A percentile compares a stretch with the other conserved stretches of the same genome.
These are phyloP conservation scores for Harpegnathos saltator DNA, from an alignment of 1,140 invertebrate species.

Conservation along the genomic window DNA sequence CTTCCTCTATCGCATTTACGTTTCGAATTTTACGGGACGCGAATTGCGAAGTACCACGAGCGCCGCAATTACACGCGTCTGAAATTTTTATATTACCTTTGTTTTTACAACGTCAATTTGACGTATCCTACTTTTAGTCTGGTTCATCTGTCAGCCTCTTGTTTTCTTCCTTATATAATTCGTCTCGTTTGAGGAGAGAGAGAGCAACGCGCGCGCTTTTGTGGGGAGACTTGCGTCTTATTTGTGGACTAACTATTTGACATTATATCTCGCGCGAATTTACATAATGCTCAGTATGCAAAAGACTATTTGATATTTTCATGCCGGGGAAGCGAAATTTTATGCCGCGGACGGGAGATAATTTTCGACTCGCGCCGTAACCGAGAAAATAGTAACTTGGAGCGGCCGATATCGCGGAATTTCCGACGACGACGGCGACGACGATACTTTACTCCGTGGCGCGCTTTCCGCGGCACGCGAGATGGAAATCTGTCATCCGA, in stretches of 20 bases:
- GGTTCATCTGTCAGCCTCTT: not conserved
- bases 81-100: constrained; percentile 1
- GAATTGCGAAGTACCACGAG: not conserved
- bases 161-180: not conserved
- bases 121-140: too few relatives aligned
- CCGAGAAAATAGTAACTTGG: constrained; percentile 43
- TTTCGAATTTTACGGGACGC: constrained; percentile 1
- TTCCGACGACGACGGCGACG: too few relatives aligned
- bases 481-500: too few relatives aligned
- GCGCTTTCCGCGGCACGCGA: too few relatives aligned
- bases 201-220: not conserved
- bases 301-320: constrained; percentile 56
- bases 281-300: constrained; percentile 55
- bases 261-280: constrained; percentile 21
- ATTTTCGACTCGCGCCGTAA: constrained; percentile 34
- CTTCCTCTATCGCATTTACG: not conserved
- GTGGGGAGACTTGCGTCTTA: constrained; percentile 22
- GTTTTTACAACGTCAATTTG: too few relatives aligned
- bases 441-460: too few relatives aligned
- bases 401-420: too few relatives aligned
- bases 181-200: not conserved
- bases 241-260: constrained; percentile 16
- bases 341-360: constrained; percentile 43
- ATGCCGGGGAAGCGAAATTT: constrained; percentile 49
- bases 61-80: too few relatives aligned